These are phyloP conservation scores for Hyposoter didymator DNA, from an alignment of 2,888 invertebrate species.

Conservation along the genomic window DNA sequence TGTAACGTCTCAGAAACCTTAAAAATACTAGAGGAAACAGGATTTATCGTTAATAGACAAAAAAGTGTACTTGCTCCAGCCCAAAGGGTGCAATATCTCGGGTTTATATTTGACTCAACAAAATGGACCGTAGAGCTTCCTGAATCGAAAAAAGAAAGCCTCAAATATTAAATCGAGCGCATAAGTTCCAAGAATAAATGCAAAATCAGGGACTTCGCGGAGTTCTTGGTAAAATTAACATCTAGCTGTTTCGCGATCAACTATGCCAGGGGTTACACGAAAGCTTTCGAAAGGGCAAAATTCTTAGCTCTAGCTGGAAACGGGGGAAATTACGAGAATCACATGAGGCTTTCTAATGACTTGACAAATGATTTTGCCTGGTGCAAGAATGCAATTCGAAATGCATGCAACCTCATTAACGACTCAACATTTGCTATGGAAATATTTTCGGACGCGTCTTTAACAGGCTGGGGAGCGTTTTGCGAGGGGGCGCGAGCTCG, in stretches of 20 bases:
- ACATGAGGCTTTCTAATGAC: conserved; percentile 11
- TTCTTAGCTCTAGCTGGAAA: conserved; percentile 15
- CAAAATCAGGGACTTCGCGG: conserved; percentile 41
- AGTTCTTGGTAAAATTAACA: background rate
- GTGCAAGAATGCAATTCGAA: conserved; percentile 5
- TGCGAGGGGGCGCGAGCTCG: background rate
- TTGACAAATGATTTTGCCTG: conserved; percentile 13
- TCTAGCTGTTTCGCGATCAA: conserved; percentile 14
- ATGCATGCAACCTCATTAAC: conserved; percentile 9
- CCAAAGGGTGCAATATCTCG: conserved; percentile 43
- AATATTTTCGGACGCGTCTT: conserved; percentile 15
- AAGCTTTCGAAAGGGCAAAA: conserved; percentile 28
- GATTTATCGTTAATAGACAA: conserved; percentile 45
- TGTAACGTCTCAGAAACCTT: conserved; percentile 37
- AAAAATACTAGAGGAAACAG: conserved; percentile 16
- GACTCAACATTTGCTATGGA: background rate
- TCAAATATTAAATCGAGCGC: conserved; percentile 30
- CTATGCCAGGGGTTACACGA: conserved; percentile 23
- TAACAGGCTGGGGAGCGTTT: conserved; percentile 11
- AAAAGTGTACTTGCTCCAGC: conserved; percentile 47
- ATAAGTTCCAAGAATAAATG: conserved; percentile 17
- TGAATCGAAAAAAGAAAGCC: conserved; percentile 32
- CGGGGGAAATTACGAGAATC: conserved; percentile 18
- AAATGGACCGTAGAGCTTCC: conserved; percentile 52
- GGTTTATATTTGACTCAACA: conserved; percentile 48